Evolutionary conservation across 2,113 vertebrate genomes (phyloP).

Genomic region (Phalacrocorax carbo): DNA sequence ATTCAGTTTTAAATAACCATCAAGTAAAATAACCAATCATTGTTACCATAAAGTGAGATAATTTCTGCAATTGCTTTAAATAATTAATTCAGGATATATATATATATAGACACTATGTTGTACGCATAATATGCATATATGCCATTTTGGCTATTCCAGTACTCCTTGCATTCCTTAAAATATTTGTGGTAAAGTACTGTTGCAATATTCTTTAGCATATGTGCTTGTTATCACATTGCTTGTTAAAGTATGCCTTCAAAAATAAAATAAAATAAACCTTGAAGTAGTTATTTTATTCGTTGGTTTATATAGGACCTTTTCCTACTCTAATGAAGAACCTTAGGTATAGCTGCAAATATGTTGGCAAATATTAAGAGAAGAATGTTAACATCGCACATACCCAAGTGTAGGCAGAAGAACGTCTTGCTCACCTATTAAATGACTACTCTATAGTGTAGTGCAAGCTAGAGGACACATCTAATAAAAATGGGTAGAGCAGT

Average conservation of each 20-base stretch:
- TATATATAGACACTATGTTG: background rate
- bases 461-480: background rate
- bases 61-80: background rate
- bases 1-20: slow-evolving; percentile 1
- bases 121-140: background rate
- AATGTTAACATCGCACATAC: background rate
- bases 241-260: background rate
- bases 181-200: slow-evolving; percentile 24
- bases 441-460: background rate
- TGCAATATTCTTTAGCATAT: slow-evolving; percentile 3
- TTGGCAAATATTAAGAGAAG: background rate
- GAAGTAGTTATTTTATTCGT: background rate
- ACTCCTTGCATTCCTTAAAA: slow-evolving; percentile 26
- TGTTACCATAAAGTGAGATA: background rate
- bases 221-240: slow-evolving; percentile 39
- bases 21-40: background rate
- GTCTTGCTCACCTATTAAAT: background rate
- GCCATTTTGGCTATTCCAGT: background rate
- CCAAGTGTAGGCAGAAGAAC: background rate
- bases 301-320: background rate
- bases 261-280: background rate
- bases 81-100: background rate
- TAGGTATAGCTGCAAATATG: background rate
- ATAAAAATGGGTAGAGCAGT: background rate
- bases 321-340: background rate